Evolutionary conservation across 2,113 vertebrate species (phyloP), one percentile per base, ranked within the genome.

Genomic region (Oryzias javanicus): DNA sequence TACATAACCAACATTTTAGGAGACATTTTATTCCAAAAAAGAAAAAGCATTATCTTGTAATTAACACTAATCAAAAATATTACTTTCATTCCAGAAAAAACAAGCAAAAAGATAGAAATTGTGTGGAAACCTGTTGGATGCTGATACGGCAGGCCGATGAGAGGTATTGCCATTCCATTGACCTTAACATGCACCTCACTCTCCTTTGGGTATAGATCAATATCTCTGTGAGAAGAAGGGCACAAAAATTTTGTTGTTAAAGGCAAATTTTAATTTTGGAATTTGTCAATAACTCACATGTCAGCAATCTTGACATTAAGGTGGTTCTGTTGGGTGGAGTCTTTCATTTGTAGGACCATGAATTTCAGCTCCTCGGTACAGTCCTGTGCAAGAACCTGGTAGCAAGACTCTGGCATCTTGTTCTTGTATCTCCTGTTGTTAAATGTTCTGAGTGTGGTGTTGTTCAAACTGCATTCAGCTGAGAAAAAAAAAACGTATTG

Each of bases 321-420:
- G 17, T 85, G 79, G 52, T 55, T 89, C 41, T 86, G 52, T 3
- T 86, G 78, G 62, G 59, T 19, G 17, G 56, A 27, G 58, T 78
- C 88, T 44, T 89, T 92, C 85, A 89, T 94, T 55, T 89, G 59
- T 59, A 89, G 84, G 70, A 94, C 88, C 49, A 94, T 80, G 67
- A 94, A 94, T 68, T 93, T 94, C 61, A 91, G 73, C 67, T 93
- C 91, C 12, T 85, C 14, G 1, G 91, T 93, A 60, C 91, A 92
- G 59, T 95, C 94, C 64, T 92, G 90, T 1, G 86, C 88, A 69
- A 94, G 56, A 64, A 95, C 60, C 29, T 95, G 92, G 80, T 91
- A 86, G 81, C 92, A 95, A 22, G 83, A 85, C 58, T 60, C 47
- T n/a, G 92, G 89, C 86, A 91, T 90, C 54, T 87, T 60, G 14